Percentiles rank a stretch among this genome's conserved stretches.
phyloP scores from a whole-genome alignment of 2,888 invertebrate genomes.

The Drosophila picticornis region DNA sequence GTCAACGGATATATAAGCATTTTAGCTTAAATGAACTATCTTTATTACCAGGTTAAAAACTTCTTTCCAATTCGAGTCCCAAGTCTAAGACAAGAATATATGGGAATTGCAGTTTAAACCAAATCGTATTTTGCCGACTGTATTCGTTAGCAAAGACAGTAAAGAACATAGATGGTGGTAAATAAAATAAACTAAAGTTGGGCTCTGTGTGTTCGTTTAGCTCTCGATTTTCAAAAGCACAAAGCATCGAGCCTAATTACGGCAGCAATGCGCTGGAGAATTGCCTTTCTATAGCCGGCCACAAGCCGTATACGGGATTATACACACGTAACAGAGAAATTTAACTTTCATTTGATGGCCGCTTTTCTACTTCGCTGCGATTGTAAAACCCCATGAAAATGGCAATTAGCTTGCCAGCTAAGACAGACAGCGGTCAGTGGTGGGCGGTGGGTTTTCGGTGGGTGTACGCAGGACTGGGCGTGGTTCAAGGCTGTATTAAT shows the following conservation, averaged over 20 bases:
- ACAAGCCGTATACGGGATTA: conserved; percentile 20
- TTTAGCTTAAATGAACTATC: background rate
- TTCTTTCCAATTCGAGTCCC: background rate
- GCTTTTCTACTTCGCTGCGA: conserved; percentile 5
- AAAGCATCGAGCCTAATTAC: conserved; percentile 82
- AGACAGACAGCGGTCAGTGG: conserved; percentile 40
- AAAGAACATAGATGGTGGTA: conserved; percentile 25
- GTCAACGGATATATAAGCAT: background rate
- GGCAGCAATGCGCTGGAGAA: conserved; percentile 82
- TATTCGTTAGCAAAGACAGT: conserved; percentile 17
- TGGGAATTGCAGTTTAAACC: background rate
- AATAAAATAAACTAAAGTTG: conserved; percentile 46
- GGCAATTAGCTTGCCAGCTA: conserved; percentile 67
- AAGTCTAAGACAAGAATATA: background rate
- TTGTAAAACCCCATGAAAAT: conserved; percentile 71
- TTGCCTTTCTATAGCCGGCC: conserved; percentile 66
- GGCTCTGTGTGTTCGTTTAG: conserved; percentile 23
- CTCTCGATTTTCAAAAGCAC: conserved; percentile 57
- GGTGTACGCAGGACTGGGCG: background rate
- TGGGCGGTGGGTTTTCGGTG: background rate
- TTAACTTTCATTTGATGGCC: conserved; percentile 52
- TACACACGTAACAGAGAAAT: conserved; percentile 37
- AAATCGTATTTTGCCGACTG: conserved; percentile 17
- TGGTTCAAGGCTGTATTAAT: conserved; percentile 69
- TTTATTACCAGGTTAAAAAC: background rate